Percentiles rank a stretch among this genome's conserved stretches.
Conservation (phyloP, 2,113 vertebrate species). For the Platichthys flesus region DNA sequence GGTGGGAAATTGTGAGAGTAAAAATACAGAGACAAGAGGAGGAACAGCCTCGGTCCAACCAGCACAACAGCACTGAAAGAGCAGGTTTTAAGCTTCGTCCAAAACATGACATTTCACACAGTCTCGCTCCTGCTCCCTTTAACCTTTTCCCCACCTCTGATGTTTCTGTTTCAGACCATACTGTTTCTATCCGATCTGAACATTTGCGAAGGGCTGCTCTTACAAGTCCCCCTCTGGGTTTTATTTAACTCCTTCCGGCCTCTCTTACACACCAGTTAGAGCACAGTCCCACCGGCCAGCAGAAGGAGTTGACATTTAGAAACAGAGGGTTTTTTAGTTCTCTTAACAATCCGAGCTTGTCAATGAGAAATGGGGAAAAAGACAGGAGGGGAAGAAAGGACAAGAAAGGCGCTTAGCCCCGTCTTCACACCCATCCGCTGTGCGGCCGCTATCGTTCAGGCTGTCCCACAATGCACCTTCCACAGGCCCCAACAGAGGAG, state of each 20-base stretch:
- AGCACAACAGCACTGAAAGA: slow-evolving; percentile 17
- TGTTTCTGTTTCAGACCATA: not conserved
- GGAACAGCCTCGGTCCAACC: slow-evolving; percentile 22
- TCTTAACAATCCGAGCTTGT: slow-evolving; percentile 30
- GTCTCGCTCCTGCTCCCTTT: slow-evolving; percentile 6
- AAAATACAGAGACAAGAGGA: slow-evolving; percentile 6
- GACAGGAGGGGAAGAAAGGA: slow-evolving; percentile 30
- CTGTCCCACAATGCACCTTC: slow-evolving; percentile 58
- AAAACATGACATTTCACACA: slow-evolving; percentile 42
- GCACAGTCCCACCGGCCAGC: slow-evolving; percentile 22
- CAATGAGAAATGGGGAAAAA: slow-evolving; percentile 37
- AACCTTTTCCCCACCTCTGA: not conserved
- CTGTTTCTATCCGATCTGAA: not conserved
- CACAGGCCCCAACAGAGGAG: slow-evolving; percentile 77
- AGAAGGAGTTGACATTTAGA: slow-evolving; percentile 73
- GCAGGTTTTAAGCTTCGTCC: not conserved
- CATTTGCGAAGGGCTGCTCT: not conserved
- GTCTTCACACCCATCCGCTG: slow-evolving; percentile 51
- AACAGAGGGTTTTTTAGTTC: slow-evolving; percentile 30
- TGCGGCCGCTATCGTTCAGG: slow-evolving; percentile 48
- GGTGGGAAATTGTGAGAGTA: slow-evolving; percentile 44
- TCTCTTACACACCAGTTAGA: slow-evolving; percentile 32
- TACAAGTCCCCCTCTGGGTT: slow-evolving; percentile 13
- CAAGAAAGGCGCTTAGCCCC: slow-evolving; percentile 50
- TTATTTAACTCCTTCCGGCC: slow-evolving; percentile 7